A percentile compares a stretch with the other conserved stretches of the same genome.
These are phyloP conservation scores for Hylia prasina DNA, from an alignment of 2,113 vertebrate species.

Conservation along the genomic window DNA sequence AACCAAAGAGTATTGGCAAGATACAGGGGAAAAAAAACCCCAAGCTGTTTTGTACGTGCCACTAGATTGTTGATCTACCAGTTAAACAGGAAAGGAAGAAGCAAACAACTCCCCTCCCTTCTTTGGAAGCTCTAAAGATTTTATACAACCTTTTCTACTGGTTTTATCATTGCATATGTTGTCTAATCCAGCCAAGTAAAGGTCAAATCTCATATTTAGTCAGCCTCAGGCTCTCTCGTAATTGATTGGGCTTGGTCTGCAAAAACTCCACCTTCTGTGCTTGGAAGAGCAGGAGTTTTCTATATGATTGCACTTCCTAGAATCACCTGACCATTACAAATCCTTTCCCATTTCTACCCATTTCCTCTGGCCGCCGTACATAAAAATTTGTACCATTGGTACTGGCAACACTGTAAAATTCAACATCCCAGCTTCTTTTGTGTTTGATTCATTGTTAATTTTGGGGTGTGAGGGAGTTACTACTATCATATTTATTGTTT, in stretches of 20 bases:
- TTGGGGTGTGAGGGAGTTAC: rapidly evolving
- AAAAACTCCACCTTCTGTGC: neutral
- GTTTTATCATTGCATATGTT: neutral
- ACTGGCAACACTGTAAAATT: neutral
- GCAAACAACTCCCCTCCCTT: neutral
- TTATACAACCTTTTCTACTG: neutral
- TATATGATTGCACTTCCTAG: rapidly evolving
- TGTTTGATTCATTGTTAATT: neutral
- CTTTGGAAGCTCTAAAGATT: neutral
- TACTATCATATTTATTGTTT: neutral
- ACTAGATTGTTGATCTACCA: neutral
- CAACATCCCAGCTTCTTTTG: neutral
- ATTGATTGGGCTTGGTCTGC: neutral
- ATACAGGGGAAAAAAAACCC: rapidly evolving
- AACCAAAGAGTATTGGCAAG: neutral
- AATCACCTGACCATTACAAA: neutral
- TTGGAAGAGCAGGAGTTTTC: neutral
- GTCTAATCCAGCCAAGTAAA: neutral
- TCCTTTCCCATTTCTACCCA: neutral
- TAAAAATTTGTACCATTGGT: neutral
- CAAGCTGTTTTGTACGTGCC: neutral
- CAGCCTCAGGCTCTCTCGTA: neutral
- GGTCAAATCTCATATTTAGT: neutral
- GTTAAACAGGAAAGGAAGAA: constrained; percentile 15
- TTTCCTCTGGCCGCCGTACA: neutral